Base-by-base conservation (phyloP, 2,113 vertebrate genomes). In the Mirounga angustirostris region DNA sequence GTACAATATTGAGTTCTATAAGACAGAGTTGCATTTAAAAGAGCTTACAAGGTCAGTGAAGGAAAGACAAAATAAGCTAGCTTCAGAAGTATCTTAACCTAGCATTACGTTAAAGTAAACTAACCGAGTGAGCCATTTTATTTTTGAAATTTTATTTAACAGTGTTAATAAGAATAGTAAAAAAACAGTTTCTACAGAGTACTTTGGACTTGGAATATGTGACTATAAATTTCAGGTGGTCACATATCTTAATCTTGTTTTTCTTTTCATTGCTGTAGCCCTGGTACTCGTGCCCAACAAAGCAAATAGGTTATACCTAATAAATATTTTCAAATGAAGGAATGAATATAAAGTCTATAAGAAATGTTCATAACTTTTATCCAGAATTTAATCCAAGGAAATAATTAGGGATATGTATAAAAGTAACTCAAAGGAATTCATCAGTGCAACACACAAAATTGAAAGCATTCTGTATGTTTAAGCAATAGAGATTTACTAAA, bases 181-280 rank as follows among this genome's bases (percentile, higher is more conserved):
- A 90, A 58, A 65, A 63, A 30, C 59, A 58, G 40, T 52, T 89
- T 46, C 30, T 46, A 33, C 21, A n/a, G 54, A 7, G 40, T 83
- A 56, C 50, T 95, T 79, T 95, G 93, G 24, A 65, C 43, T 96
- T 74, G 43, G 21, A 85, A 52, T 94, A 33, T 83, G 14, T n/a
- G 36, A 36, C 46, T 88, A 0, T 88, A 43, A 71, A 90, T 79
- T 80, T 33, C 15, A 85, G 58, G 52, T 76, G 36, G 56, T 90
- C 1, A 1, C 13, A 24, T 4, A 50, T 65, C 63, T 56, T 73
- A 7, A 73, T 85, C 43, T 83, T 67, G 9, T 58, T 83, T 40
- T 88, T 87, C 52, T 83, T 94, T 82, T 92, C 26, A 50, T 91
- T 74, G 13, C 46, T 76, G 1, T 78, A 8, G 16, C 4, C 33